These are phyloP conservation scores for Rallus crepitans DNA, from an alignment of 2,797 vertebrate species.

Conservation along the genomic window DNA sequence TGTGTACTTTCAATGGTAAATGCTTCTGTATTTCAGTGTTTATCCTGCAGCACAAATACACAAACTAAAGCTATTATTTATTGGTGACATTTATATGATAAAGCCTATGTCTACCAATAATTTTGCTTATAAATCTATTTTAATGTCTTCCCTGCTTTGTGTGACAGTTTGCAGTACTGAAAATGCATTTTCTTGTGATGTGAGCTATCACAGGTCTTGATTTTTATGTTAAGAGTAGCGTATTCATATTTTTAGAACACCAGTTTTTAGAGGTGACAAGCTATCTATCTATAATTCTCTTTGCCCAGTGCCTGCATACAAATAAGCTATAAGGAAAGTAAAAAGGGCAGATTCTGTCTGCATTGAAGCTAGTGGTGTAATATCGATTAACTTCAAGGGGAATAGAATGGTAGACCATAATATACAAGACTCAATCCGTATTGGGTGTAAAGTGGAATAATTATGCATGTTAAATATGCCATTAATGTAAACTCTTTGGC, in stretches of 20 bases:
- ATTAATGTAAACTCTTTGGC: not conserved
- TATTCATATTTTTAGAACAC: not conserved
- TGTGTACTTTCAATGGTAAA: not conserved
- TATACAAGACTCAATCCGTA: not conserved
- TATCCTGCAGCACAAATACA: conserved; percentile 13
- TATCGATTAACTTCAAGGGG: not conserved
- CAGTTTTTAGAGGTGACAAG: not conserved
- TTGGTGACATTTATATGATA: conserved; percentile 45
- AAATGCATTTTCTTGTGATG: not conserved
- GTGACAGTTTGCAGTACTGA: not conserved
- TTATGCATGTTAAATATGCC: not conserved
- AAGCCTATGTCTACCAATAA: conserved; percentile 33
- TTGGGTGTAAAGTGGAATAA: not conserved
- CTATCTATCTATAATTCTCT: not conserved
- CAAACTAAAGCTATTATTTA: conserved; percentile 39
- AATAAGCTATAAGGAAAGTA: not conserved
- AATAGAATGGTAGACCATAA: not conserved
- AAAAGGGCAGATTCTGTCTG: not conserved
- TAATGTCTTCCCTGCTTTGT: conserved; percentile 25
- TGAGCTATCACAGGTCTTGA: not conserved
- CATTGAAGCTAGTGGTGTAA: not conserved
- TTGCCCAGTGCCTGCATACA: not conserved
- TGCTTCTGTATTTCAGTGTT: not conserved
- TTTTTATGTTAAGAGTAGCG: not conserved
- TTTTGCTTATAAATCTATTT: conserved; percentile 63